Evolutionary conservation across 2,797 vertebrate species (phyloP).

Genomic region (Peromyscus melanophrys): DNA sequence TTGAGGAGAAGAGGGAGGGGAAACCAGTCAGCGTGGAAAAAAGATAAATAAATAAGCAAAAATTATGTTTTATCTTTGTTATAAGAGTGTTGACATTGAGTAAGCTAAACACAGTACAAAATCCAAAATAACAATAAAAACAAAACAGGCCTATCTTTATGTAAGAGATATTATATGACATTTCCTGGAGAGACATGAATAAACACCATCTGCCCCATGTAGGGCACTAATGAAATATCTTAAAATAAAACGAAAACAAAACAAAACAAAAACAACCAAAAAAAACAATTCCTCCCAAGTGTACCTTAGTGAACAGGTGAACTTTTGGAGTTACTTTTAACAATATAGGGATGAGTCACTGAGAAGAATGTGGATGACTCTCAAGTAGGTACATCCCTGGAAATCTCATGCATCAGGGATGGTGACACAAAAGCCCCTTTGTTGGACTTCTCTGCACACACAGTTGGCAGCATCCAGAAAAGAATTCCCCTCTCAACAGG

Average conservation of each 20-base stretch:
- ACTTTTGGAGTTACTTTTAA: background rate
- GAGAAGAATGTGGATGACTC: background rate
- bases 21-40: background rate
- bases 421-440: background rate
- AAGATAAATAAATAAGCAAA: background rate
- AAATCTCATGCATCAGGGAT: background rate
- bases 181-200: background rate
- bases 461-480: background rate
- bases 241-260: too few species aligned
- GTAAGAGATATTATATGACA: background rate
- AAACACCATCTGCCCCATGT: background rate
- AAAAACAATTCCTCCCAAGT: background rate
- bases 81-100: background rate
- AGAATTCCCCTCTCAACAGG: background rate
- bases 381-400: background rate
- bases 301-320: too few species aligned
- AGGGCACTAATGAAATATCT: too few species aligned
- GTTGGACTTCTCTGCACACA: background rate
- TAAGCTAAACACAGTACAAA: background rate
- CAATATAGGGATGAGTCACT: background rate
- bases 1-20: background rate
- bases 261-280: background rate
- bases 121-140: background rate
- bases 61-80: background rate
- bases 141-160: background rate